A percentile compares a stretch with the other conserved stretches of the same genome.
Conservation (phyloP, 2,888 invertebrate species). For the Rotaria sp. region DNA sequence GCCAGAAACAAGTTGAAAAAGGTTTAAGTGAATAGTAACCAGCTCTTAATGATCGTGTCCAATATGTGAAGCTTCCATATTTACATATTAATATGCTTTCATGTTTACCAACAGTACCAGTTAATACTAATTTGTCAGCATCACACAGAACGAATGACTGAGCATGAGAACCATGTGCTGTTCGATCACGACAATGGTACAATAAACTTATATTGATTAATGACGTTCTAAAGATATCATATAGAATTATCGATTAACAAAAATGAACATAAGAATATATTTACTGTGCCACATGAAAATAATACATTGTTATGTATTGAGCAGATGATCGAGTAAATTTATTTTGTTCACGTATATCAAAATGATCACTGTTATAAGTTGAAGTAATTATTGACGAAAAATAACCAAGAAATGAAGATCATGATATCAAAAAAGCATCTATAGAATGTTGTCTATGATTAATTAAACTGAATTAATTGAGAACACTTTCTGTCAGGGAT, state of each 20-base stretch:
- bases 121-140: too few species aligned
- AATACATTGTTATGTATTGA: neutral
- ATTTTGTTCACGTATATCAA: neutral
- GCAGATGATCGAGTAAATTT: neutral
- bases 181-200: too few species aligned
- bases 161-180: too few species aligned
- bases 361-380: neutral
- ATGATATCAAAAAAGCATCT: neutral
- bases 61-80: neutral
- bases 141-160: too few species aligned
- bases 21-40: neutral
- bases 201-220: too few species aligned
- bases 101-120: too few species aligned
- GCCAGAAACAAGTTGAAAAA: neutral
- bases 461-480: neutral
- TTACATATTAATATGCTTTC: too few species aligned
- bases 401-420: neutral
- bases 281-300: neutral
- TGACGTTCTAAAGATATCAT: neutral
- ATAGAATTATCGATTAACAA: too few species aligned
- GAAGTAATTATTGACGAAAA: neutral
- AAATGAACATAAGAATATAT: neutral
- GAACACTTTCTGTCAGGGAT: neutral
- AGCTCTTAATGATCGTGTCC: neutral
- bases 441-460: neutral